Evolutionary conservation across 2,113 vertebrate species (phyloP).

Genomic region (Chamaea fasciata): DNA sequence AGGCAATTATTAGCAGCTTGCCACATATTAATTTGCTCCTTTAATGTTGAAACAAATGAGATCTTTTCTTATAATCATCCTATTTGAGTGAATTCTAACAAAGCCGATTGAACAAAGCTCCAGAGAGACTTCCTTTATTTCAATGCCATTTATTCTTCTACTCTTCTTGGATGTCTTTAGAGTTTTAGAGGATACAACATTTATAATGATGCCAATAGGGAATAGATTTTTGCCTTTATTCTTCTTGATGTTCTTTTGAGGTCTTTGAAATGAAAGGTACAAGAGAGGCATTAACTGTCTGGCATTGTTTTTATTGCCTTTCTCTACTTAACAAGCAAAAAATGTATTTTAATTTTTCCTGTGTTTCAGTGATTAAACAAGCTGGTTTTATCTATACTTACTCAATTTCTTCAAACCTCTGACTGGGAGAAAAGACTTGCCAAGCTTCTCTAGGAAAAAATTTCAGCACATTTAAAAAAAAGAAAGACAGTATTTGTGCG

Average conservation of each 20-base stretch:
- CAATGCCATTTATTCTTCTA: constrained; percentile 63
- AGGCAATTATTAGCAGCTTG: constrained; percentile 70
- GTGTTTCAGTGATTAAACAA: constrained; percentile 67
- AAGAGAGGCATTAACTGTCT: constrained; percentile 73
- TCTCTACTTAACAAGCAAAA: constrained; percentile 64
- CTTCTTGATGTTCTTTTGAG: constrained; percentile 71
- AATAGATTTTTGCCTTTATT: constrained; percentile 71
- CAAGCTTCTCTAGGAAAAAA: constrained; percentile 42
- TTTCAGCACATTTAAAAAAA: constrained; percentile 2
- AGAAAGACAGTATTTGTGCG: background rate
- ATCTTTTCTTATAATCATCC: constrained; percentile 74
- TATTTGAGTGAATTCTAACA: constrained; percentile 71
- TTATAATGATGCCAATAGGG: constrained; percentile 73
- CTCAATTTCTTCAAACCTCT: constrained; percentile 61
- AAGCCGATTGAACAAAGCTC: constrained; percentile 68
- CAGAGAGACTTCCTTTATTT: constrained; percentile 65
- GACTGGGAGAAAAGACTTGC: constrained; percentile 36
- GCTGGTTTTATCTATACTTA: constrained; percentile 31
- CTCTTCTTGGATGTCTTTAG: constrained; percentile 59
- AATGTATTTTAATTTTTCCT: constrained; percentile 72
- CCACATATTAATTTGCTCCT: constrained; percentile 72
- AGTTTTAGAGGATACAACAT: constrained; percentile 69
- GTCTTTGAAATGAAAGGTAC: constrained; percentile 74
- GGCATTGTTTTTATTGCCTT: constrained; percentile 73
- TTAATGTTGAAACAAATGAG: constrained; percentile 74